These are phyloP conservation scores for Nesidiocoris tenuis DNA, from an alignment of 2,888 invertebrate species.

Conservation along the genomic window DNA sequence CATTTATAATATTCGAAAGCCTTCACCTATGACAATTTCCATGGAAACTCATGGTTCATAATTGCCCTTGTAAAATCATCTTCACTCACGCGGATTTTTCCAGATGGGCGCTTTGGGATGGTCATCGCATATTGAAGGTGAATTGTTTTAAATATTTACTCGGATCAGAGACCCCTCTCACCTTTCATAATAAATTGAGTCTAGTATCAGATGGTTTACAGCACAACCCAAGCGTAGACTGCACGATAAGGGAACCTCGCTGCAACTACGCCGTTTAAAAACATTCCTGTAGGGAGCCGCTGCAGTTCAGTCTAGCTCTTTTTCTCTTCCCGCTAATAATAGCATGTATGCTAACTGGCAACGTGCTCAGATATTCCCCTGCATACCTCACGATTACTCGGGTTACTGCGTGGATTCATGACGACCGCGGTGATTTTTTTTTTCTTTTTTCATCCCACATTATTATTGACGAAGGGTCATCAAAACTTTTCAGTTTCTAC, in stretches of 20 bases:
- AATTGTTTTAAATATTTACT: conserved; percentile 36
- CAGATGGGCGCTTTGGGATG: conserved; percentile 13
- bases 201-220: conserved; percentile 39
- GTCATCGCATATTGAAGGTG: conserved; percentile 12
- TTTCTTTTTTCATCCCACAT: no score
- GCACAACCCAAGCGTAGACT: conserved; percentile 38
- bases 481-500: no score
- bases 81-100: conserved; percentile 36
- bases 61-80: conserved; percentile 16
- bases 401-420: no score
- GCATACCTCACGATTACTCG: no score
- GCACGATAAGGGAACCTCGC: conserved; percentile 22
- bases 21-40: no score
- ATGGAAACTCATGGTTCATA: no score
- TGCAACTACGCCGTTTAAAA: conserved; percentile 22
- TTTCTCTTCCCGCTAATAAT: no score
- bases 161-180: conserved; percentile 6
- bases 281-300: conserved; percentile 11
- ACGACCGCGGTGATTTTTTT: no score
- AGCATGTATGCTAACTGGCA: no score
- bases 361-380: no score
- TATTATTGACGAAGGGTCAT: no score
- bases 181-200: conserved; percentile 38
- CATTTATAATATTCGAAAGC: no score
- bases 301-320: neutral